Evolutionary conservation across 2,113 vertebrate genomes (phyloP).

Genomic region (Oplegnathus fasciatus): DNA sequence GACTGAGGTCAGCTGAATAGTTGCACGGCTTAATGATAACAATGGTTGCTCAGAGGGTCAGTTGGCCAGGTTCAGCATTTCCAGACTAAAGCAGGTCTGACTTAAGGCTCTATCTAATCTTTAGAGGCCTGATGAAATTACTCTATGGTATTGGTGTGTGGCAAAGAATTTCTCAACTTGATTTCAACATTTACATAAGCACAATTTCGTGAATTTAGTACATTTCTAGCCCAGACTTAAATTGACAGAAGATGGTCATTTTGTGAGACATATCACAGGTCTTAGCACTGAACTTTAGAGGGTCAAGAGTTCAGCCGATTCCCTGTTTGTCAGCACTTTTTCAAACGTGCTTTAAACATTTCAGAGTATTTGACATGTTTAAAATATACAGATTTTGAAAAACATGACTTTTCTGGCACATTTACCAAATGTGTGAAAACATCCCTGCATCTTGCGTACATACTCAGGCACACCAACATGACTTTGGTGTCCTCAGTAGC

Average conservation of each 20-base stretch:
- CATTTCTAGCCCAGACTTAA: neutral
- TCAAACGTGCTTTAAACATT: neutral
- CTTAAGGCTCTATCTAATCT: slow-evolving; percentile 60
- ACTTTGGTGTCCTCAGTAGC: neutral
- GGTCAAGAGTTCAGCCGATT: slow-evolving; percentile 45
- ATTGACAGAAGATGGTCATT: neutral
- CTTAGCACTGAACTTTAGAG: neutral
- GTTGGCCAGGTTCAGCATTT: slow-evolving; percentile 33
- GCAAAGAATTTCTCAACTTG: slow-evolving; percentile 19
- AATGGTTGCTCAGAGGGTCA: slow-evolving; percentile 58
- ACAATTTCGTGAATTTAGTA: neutral
- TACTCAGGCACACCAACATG: neutral
- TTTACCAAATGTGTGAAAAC: neutral
- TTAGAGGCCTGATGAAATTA: slow-evolving; percentile 47
- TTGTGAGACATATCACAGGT: neutral
- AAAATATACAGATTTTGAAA: neutral
- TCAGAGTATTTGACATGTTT: neutral
- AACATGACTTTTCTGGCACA: neutral
- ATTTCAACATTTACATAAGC: slow-evolving; percentile 37
- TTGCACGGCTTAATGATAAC: slow-evolving; percentile 71
- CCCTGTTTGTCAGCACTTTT: neutral
- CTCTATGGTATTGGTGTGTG: neutral
- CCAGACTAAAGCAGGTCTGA: slow-evolving; percentile 45
- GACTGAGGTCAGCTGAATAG: slow-evolving; percentile 73
- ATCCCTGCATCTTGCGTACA: neutral